Conservation (phyloP, 2,113 vertebrate genomes). For the Psettodes erumei region DNA sequence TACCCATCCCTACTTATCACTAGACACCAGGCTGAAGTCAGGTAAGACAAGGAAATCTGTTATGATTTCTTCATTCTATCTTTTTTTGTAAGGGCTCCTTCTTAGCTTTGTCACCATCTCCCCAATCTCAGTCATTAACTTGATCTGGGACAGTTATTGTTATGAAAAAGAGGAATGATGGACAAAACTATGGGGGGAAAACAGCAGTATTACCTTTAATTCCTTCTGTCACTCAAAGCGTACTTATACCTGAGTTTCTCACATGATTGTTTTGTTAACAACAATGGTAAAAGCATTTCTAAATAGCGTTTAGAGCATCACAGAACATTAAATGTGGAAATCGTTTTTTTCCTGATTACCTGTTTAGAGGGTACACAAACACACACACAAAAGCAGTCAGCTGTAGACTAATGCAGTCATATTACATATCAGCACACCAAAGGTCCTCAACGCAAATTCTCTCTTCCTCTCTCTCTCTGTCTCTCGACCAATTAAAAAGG, state of each 20-base stretch:
- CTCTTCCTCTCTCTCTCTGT: conserved; percentile 12
- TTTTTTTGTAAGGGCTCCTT: background rate
- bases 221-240: background rate
- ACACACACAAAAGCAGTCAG: conserved; percentile 1
- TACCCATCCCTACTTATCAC: too few species aligned
- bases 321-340: background rate
- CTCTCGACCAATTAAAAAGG: conserved; percentile 50
- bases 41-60: conserved; percentile 2
- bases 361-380: conserved; percentile 4
- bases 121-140: background rate
- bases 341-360: conserved; percentile 12
- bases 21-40: conserved; percentile 6
- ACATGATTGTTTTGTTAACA: background rate
- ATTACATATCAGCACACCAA: conserved; percentile 23
- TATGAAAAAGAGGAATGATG: background rate
- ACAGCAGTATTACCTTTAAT: background rate
- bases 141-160: background rate
- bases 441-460: conserved; percentile 10
- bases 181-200: background rate
- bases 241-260: background rate
- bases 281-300: background rate
- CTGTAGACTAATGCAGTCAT: conserved; percentile 34
- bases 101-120: background rate
- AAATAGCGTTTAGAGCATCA: background rate
- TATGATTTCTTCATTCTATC: background rate